phyloP scores from a whole-genome alignment of 2,113 vertebrate genomes.

The Catharus bicknelli region DNA sequence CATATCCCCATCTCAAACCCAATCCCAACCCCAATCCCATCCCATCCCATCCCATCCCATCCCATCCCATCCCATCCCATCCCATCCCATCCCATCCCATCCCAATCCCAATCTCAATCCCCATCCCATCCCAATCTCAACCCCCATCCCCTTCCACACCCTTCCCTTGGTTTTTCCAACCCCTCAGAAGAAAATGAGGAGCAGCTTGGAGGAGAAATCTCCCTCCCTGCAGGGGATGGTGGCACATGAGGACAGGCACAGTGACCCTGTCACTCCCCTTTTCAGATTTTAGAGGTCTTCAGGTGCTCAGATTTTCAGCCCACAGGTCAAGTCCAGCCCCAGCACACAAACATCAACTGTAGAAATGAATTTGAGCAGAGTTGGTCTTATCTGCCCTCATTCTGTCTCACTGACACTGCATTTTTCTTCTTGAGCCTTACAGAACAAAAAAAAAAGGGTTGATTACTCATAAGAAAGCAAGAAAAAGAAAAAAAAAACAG shows the following conservation, averaged over 20 bases:
- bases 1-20: too few relatives aligned
- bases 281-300: background rate
- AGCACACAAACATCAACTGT: background rate
- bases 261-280: too few relatives aligned
- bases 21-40: background rate
- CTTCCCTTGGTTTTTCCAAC: background rate
- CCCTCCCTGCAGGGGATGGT: background rate
- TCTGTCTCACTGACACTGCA: background rate
- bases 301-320: background rate
- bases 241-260: rapidly evolving
- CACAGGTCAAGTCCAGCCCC: background rate
- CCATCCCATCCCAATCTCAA: background rate
- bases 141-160: background rate
- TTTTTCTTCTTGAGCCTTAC: background rate
- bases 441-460: background rate
- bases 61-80: too few relatives aligned
- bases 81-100: too few relatives aligned
- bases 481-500: background rate
- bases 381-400: background rate
- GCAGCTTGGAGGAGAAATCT: background rate
- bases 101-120: background rate
- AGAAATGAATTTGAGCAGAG: background rate
- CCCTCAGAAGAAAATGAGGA: background rate
- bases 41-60: too few relatives aligned
- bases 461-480: background rate